These are phyloP conservation scores for Lordiphosa stackelbergi DNA, from an alignment of 1,140 invertebrate genomes.

Conservation along the genomic window DNA sequence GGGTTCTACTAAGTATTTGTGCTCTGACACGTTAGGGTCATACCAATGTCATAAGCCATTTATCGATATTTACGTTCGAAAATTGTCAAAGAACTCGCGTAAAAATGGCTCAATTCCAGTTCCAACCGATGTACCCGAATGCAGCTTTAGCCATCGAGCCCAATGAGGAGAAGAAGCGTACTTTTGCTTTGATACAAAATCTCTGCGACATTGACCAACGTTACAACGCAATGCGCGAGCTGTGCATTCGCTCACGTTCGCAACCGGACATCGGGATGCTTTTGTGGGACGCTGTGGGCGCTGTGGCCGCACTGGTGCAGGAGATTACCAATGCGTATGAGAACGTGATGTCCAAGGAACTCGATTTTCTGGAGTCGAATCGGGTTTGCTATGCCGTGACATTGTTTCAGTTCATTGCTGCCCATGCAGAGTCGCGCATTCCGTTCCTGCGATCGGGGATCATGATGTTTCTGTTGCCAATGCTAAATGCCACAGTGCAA, in stretches of 20 bases:
- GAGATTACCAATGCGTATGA: conserved; percentile 8
- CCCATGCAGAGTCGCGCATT: conserved; percentile 1
- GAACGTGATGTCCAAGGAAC: background rate
- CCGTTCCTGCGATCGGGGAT: background rate
- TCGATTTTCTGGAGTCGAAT: background rate
- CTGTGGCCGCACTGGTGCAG: conserved; percentile 12
- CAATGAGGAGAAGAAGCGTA: background rate
- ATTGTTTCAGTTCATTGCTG: conserved; percentile 6
- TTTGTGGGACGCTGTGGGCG: conserved; percentile 3
- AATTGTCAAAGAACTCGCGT: too few species aligned
- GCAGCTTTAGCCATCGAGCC: background rate
- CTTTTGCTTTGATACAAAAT: background rate
- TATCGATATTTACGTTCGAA: too few species aligned
- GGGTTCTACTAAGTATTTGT: too few species aligned
- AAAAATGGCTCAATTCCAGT: conserved; percentile 1
- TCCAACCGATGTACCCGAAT: background rate
- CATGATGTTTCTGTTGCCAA: conserved; percentile 7
- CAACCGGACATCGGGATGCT: conserved; percentile 6
- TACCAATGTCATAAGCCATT: too few species aligned
- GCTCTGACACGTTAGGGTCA: too few species aligned
- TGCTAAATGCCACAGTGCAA: conserved; percentile 1
- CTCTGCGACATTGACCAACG: background rate
- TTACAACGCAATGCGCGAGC: background rate
- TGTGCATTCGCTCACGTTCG: background rate
- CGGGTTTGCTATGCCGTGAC: conserved; percentile 3